Conservation (phyloP, 2,113 vertebrate species). For the Sclerurus mexicanus region DNA sequence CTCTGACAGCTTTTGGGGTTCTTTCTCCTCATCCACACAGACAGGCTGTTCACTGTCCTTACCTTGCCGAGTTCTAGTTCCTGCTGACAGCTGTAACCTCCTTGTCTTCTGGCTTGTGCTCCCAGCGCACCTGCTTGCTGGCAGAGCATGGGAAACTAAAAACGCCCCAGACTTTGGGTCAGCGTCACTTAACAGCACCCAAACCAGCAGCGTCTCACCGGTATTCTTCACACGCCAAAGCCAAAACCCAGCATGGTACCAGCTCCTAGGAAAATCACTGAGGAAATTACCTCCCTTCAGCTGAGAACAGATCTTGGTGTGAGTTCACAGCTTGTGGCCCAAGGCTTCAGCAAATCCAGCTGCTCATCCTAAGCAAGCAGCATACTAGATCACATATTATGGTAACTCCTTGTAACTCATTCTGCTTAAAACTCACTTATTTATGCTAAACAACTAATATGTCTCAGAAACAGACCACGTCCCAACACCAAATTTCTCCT, state of each 20-base stretch:
- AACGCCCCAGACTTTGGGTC: not conserved
- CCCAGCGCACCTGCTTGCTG: not conserved
- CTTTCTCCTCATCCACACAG: not conserved
- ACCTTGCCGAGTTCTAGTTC: not conserved
- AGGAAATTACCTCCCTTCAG: not conserved
- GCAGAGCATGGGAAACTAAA: not conserved
- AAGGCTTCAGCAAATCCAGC: not conserved
- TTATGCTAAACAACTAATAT: not conserved
- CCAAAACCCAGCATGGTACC: not conserved
- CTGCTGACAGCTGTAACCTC: not conserved
- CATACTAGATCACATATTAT: not conserved
- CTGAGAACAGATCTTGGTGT: not conserved
- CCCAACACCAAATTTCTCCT: not conserved
- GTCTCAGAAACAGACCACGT: not conserved
- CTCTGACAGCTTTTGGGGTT: not conserved
- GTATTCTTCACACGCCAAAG: not conserved
- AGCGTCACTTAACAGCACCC: not conserved
- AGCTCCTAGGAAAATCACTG: not conserved
- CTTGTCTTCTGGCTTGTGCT: not conserved
- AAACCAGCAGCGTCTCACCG: not conserved
- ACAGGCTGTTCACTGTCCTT: not conserved
- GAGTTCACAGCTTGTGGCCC: too few species aligned
- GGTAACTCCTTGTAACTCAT: accelerated
- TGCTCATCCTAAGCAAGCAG: not conserved
- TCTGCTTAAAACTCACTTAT: not conserved